These are phyloP conservation scores for Diarsia rubi DNA, from an alignment of 2,888 invertebrate species.

Conservation along the genomic window DNA sequence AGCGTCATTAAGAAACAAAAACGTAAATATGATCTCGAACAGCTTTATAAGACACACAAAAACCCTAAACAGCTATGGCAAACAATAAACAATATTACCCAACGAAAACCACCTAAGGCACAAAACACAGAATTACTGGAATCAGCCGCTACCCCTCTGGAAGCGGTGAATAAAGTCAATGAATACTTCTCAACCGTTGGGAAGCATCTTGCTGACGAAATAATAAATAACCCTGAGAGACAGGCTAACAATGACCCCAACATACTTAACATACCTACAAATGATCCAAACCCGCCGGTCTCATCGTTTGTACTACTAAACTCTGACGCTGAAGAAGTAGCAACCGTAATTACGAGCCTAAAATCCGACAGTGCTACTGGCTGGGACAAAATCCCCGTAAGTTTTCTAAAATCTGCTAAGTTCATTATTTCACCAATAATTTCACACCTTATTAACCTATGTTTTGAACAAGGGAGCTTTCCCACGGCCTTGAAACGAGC, in stretches of 20 bases:
- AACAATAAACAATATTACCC: not conserved
- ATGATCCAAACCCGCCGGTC: not conserved
- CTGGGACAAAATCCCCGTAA: not conserved
- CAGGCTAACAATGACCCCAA: too few relatives aligned
- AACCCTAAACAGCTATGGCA: constrained; percentile 10
- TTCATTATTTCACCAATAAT: too few relatives aligned
- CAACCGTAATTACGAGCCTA: not conserved
- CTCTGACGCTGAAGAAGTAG: not conserved
- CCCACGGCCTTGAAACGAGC: too few relatives aligned
- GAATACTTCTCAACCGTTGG: not conserved
- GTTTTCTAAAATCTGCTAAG: not conserved
- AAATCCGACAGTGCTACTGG: not conserved
- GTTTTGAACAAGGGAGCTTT: too few relatives aligned
- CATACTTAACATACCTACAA: too few relatives aligned
- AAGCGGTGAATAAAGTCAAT: not conserved
- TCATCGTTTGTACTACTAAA: not conserved
- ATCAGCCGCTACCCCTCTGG: not conserved
- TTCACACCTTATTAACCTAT: too few relatives aligned
- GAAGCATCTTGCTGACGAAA: not conserved
- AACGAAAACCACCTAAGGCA: not conserved
- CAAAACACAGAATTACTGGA: constrained; percentile 2
- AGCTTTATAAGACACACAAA: not conserved
- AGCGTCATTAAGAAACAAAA: too few relatives aligned
- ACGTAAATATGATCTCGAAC: too few relatives aligned
- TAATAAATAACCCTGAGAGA: not conserved